Conservation (phyloP, 1,140 invertebrate species). For the Drepana arcuata region DNA sequence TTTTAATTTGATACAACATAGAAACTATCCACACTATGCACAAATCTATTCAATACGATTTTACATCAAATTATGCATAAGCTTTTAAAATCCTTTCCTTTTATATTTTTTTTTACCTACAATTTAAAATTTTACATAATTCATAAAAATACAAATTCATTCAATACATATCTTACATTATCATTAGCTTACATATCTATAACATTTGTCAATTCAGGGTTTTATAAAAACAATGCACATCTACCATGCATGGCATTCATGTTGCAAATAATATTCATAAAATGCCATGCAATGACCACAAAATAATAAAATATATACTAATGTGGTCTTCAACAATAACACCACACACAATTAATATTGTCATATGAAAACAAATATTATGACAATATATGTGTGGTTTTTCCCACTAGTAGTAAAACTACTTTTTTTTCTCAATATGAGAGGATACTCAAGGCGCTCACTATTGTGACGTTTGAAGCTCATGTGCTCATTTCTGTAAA, state of each 20-base stretch:
- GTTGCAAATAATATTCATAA: too few relatives aligned
- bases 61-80: slow-evolving; percentile 12
- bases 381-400: too few relatives aligned
- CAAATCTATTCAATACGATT: slow-evolving; percentile 21
- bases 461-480: slow-evolving; percentile 7
- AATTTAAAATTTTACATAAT: slow-evolving; percentile 40
- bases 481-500: slow-evolving; percentile 38
- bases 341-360: too few relatives aligned
- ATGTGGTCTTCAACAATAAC: too few relatives aligned
- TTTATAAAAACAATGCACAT: too few relatives aligned
- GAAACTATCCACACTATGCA: slow-evolving; percentile 28
- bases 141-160: slow-evolving; percentile 52
- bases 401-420: too few relatives aligned
- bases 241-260: slow-evolving; percentile 6
- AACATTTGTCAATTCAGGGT: too few relatives aligned
- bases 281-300: too few relatives aligned
- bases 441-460: slow-evolving; percentile 16
- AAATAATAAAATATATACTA: too few relatives aligned
- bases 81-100: background rate
- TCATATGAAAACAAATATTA: too few relatives aligned
- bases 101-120: slow-evolving; percentile 10
- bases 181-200: too few relatives aligned
- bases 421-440: too few relatives aligned
- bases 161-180: slow-evolving; percentile 53
- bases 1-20: background rate